Conservation (phyloP, 2,888 invertebrate species). For the Caenorhabditis afra region DNA sequence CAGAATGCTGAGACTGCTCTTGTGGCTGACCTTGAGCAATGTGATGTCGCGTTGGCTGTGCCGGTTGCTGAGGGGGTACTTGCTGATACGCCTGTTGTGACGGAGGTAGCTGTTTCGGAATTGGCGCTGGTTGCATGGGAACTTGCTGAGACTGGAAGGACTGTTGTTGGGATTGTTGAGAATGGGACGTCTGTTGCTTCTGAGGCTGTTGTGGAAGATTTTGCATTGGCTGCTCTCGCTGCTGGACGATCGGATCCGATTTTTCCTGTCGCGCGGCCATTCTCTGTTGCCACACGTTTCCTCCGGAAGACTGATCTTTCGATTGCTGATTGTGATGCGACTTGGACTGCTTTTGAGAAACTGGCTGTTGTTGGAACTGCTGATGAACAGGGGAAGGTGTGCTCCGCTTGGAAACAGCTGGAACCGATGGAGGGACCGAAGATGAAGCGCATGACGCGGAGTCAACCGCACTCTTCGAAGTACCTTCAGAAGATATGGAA, state of each 20-base stretch:
- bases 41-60: not conserved
- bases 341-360: not conserved
- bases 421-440: not conserved
- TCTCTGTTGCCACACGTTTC: slow-evolving; percentile 85
- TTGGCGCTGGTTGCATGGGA: not conserved
- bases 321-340: slow-evolving; percentile 88
- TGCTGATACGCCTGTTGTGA: not conserved
- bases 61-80: not conserved
- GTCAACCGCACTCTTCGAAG: slow-evolving; percentile 28
- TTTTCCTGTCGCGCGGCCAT: slow-evolving; percentile 85
- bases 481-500: slow-evolving; percentile 61
- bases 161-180: not conserved
- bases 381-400: no score
- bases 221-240: not conserved
- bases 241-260: not conserved
- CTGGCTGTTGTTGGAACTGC: not conserved
- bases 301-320: slow-evolving; percentile 64
- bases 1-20: no score
- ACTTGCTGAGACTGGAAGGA: not conserved
- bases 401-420: no score
- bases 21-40: no score
- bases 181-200: not conserved
- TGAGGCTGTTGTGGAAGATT: not conserved
- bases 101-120: not conserved
- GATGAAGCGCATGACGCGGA: slow-evolving; percentile 59